phyloP scores from a whole-genome alignment of 2,797 vertebrate genomes.

The Micropoecilia bifurca region DNA sequence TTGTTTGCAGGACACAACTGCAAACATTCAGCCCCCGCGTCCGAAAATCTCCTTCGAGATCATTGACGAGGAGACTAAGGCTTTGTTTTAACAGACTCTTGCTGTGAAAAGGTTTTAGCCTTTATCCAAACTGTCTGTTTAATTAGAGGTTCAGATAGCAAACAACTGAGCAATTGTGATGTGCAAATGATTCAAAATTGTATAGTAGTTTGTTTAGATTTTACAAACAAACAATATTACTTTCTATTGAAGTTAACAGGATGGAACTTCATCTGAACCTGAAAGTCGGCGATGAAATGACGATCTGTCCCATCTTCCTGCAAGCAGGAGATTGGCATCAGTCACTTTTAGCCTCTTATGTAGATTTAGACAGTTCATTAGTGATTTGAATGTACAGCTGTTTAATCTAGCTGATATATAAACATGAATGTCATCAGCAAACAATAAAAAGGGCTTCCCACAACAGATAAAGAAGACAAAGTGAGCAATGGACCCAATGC shows the following conservation, averaged over 20 bases:
- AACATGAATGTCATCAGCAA: not conserved
- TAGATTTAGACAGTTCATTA: not conserved
- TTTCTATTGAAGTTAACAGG: not conserved
- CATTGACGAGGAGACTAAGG: not conserved
- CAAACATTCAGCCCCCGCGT: not conserved
- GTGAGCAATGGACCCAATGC: not conserved
- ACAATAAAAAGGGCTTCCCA: not conserved
- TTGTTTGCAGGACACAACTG: not conserved
- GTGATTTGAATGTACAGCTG: not conserved
- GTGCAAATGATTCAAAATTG: not conserved
- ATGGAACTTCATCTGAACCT: not conserved
- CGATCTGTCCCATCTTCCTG: not conserved
- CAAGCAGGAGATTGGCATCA: not conserved
- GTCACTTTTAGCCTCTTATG: not conserved
- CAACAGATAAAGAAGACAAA: not conserved
- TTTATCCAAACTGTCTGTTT: not conserved
- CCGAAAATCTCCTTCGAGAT: not conserved
- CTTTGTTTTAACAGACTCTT: not conserved
- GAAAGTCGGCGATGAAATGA: not conserved
- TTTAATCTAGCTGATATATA: not conserved
- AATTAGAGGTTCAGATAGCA: not conserved
- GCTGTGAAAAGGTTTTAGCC: not conserved
- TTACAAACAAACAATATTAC: not conserved
- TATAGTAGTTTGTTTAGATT: not conserved
- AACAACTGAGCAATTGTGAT: not conserved